Conservation (phyloP, 2,797 vertebrate genomes). For the Odontamblyopus lacepedii region DNA sequence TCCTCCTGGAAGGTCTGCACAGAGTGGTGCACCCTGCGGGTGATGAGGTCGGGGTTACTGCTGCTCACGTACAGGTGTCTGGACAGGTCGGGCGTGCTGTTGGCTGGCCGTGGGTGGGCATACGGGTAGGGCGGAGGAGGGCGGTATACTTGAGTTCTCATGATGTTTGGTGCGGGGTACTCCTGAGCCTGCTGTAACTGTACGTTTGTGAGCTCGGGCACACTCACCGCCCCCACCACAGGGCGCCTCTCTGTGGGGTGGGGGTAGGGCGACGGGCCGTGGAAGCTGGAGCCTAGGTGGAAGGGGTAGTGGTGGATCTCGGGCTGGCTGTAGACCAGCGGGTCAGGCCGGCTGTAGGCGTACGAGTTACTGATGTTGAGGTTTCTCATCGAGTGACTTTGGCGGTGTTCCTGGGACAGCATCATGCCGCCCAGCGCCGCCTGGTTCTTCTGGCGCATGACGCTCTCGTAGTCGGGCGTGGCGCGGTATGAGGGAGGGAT, state of each 20-base stretch:
- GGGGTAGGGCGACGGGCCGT: slow-evolving; percentile 88
- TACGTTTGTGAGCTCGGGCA: slow-evolving; percentile 95
- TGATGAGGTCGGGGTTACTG: slow-evolving; percentile 96
- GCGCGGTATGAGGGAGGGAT: slow-evolving; percentile 96
- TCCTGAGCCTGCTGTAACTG: slow-evolving; percentile 95
- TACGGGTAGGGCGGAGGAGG: slow-evolving; percentile 92
- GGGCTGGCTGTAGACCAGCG: slow-evolving; percentile 96
- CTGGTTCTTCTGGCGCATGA: slow-evolving; percentile 92
- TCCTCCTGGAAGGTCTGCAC: slow-evolving; percentile 99
- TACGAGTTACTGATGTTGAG: slow-evolving; percentile 93
- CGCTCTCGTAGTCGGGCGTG: slow-evolving; percentile 96
- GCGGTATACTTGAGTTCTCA: slow-evolving; percentile 94
- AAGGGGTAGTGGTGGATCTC: slow-evolving; percentile 92
- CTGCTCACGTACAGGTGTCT: slow-evolving; percentile 92
- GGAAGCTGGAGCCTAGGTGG: slow-evolving; percentile 92
- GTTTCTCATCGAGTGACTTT: slow-evolving; percentile 95
- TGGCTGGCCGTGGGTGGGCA: slow-evolving; percentile 88
- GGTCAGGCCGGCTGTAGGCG: slow-evolving; percentile 92
- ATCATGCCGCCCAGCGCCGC: slow-evolving; percentile 76
- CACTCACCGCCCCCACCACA: slow-evolving; percentile 93
- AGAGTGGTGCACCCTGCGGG: slow-evolving; percentile 92
- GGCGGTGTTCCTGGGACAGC: slow-evolving; percentile 82
- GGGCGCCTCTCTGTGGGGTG: slow-evolving; percentile 88
- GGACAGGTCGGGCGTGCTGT: slow-evolving; percentile 96
- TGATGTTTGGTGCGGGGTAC: slow-evolving; percentile 92